Percentiles rank a stretch among this genome's conserved stretches.
Conservation (phyloP, 1,140 invertebrate species). For the Stegodyphus dumicola region DNA sequence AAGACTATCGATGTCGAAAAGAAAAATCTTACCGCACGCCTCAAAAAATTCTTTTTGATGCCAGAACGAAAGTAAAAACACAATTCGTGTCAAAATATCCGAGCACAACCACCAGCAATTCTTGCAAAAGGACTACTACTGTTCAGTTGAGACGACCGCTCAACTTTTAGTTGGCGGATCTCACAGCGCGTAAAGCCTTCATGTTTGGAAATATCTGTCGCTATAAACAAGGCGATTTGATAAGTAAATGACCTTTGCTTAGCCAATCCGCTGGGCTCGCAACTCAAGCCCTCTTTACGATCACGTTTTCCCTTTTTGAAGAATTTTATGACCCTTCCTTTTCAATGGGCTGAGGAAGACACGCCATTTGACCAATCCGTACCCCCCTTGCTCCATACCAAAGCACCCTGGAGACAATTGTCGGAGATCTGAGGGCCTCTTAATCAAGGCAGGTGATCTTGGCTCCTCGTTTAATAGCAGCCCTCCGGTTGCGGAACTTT, state of each 20-base stretch:
- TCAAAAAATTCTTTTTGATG: no score
- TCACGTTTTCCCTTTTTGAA: slow-evolving; percentile 46
- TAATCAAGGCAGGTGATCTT: slow-evolving; percentile 48
- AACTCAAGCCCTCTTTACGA: slow-evolving; percentile 41
- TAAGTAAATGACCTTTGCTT: slow-evolving; percentile 59
- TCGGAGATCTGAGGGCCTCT: not conserved
- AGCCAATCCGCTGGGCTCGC: slow-evolving; percentile 53
- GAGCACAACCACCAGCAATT: not conserved
- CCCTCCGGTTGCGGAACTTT: not conserved
- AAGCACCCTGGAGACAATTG: slow-evolving; percentile 39
- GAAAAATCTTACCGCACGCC: no score
- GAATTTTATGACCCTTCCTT: slow-evolving; percentile 57
- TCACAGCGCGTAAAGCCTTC: slow-evolving; percentile 48
- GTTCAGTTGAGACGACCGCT: not conserved
- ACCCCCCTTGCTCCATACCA: not conserved
- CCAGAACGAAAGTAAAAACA: not conserved
- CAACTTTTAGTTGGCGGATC: slow-evolving; percentile 28
- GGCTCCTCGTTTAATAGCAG: slow-evolving; percentile 10
- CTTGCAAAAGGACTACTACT: not conserved
- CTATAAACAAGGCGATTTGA: slow-evolving; percentile 61
- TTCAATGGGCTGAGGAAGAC: slow-evolving; percentile 5
- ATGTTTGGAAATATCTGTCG: slow-evolving; percentile 61
- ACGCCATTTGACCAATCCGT: slow-evolving; percentile 39
- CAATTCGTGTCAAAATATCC: not conserved
- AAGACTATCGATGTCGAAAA: no score